Percentiles rank a stretch among this genome's conserved stretches.
These are phyloP conservation scores for Botrylloides violaceus DNA, from an alignment of 23 tunicate species.

Conservation along the genomic window DNA sequence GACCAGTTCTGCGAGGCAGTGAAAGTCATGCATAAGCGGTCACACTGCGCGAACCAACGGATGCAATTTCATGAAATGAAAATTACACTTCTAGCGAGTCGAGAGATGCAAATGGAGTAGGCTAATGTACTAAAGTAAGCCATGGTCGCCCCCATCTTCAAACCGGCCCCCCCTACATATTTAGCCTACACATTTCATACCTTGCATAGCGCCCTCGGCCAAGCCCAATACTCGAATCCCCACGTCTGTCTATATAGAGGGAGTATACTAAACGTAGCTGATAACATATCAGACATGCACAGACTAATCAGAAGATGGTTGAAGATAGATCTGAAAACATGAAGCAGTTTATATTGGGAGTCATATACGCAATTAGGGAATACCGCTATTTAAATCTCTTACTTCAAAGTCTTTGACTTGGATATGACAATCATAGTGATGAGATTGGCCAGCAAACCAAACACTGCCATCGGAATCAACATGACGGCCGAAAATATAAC, in stretches of 20 bases:
- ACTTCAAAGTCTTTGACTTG: constrained; percentile 26
- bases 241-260: constrained; percentile 25
- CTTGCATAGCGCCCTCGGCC: constrained; percentile 6
- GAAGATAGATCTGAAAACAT: constrained; percentile 11
- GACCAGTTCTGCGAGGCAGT: no score
- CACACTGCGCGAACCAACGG: no score
- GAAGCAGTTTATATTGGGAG: no score
- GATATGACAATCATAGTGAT: constrained; percentile 23
- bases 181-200: no score
- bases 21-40: no score
- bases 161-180: no score
- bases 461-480: constrained; percentile 29
- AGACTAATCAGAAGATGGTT: constrained; percentile 21
- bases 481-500: constrained; percentile 15
- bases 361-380: no score
- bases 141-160: no score
- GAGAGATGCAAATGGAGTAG: no score
- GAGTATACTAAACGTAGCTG: constrained; percentile 14
- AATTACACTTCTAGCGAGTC: no score
- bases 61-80: no score
- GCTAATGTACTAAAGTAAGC: no score
- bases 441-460: constrained; percentile 15
- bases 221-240: constrained; percentile 20
- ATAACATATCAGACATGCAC: constrained; percentile 20
- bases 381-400: not conserved